Base-by-base conservation (phyloP, 2,113 vertebrate species). In the Sarotherodon lohbergeri region DNA sequence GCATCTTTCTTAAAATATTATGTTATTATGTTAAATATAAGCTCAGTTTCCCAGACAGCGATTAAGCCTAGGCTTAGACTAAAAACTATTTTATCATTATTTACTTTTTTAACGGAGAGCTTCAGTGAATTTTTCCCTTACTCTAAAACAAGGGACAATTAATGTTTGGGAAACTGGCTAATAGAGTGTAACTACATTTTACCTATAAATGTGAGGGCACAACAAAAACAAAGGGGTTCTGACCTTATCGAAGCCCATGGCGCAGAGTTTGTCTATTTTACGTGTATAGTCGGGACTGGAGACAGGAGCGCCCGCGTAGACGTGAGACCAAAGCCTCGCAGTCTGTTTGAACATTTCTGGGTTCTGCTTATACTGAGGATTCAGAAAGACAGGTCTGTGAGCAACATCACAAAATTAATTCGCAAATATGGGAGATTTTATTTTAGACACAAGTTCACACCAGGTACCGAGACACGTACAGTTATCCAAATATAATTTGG, bases 311-410 rank as follows among this genome's bases (percentile, higher is more conserved):
- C 98, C 97, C 91, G 98, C 98, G 91, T 99, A 99, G 94, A 99
- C 97, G 48, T 99, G 98, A 86, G 98, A 98, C 98, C 98, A 99
- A 93, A 99, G 98, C 87, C 97, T 97, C 84, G 98, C 98, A 68
- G 98, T 99, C 96, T 99, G 98, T 96, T 98, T 99, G 96, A 98
- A 99, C 98, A 99, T 99, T 96, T 99, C 98, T 92, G 97, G 98
- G 94, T 99, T 99, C 97, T 99, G 98, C 97, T 99, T 99, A 95
- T 98, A 99, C 98, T 99, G 93, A 19, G 78, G 78, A 57, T 17
- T 34, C 17, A 93, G 54, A 91, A 78, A 78, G 32, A 78, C 73
- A 78, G 27, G 7, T 39, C 7, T 55, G 46, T 80, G 5, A 78
- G 50, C 32, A 32, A 4, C 2, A 32, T 56, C 22, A 11, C 41